Evolutionary conservation across 2,797 vertebrate genomes (phyloP), one percentile per base, ranked within the genome.

Genomic region (Manis crassicaudata): DNA sequence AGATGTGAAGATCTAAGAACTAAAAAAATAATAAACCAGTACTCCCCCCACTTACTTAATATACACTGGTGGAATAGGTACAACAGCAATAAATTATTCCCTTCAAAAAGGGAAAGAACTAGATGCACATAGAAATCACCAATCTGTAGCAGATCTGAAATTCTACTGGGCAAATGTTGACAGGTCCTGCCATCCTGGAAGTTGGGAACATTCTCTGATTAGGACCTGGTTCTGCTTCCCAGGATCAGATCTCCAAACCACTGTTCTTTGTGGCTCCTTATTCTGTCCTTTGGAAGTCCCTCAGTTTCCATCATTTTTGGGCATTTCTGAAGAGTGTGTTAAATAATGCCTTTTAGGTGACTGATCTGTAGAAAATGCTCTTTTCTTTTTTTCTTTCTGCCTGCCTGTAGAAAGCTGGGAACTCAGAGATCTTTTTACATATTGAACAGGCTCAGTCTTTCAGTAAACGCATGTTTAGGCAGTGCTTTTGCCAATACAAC

Each of bases 51-150:
- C 50, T 27, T 81, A 23, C 52, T 73, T 50, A 84, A 52, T 43
- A 54, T 62, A 65, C 11, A 50, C 9, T 63, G 11, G 11, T 90
- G 6, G 18, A 81, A 76, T 46, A 92, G 56, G 25, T 79, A 77
- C n/a, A 83, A 81, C 11, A 79, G 50, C 21, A 81, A 56, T 65
- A 81, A 65, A 77, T 52, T 54, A 76, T n/a, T 84, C 21, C 81
- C 76, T 90, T 75, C 7, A 84, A 81, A 95, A 88, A 72, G 27
- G n/a, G 16, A 21, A 86, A 96, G 67, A 95, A 77, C 17, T 88
- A 76, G 23, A 54, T 40, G 37, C 43, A 54, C 12, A 17, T 43
- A 83, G 93, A 88, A 95, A 56, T 88, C 32, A 16, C 29, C 37
- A 56, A 52, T 87, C 68, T 63, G 12, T 21, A 40, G 82, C 58